Base-by-base conservation (phyloP, 1,140 invertebrate genomes). In the Leptinotarsa undecemlineata region DNA sequence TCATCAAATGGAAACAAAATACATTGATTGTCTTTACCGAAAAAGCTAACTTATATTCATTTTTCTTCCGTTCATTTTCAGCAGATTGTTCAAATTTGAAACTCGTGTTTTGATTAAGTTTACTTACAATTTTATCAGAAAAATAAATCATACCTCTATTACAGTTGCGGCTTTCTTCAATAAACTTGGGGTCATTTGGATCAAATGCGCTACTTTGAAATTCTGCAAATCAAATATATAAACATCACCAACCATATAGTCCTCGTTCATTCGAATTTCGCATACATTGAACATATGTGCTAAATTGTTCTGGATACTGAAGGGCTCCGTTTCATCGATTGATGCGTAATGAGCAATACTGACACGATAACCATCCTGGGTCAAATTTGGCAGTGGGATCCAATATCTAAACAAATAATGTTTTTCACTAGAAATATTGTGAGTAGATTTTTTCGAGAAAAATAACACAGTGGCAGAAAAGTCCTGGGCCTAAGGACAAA, bases 251-350 rank as follows among this genome's bases (percentile, higher is more conserved):
- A 75, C 23, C 14, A 51, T 23, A 21, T 74, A 42, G 47, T 79
- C 78, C 47, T 79, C 78, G 13, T 74, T 74, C 20, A 79, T 20
- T 70, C 78, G 51, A 20, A 79, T 72, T 71, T 78, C 76, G 8
- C 71, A 64, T 48, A 79, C 20, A 48, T 79, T 79, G 61, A 74
- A 79, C 0, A 72, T 42, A 42, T 74, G 74, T 13, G 76, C 72
- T 47, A 78, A 67, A 67, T 63, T 76, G 48, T 74, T 71, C 13
- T 62, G 26, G 4, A 71, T 20, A 33, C 76, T 47, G 19, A 78
- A 79, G 23, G 69, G 72, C 23, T 77, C 75, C 1, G 69, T 57
- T 63, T 79, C 48, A 2, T 60, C 3, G 0, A 8, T 11, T 33
- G 33, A 33, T 23, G 42, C 66, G 8, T 75, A 26, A 73, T 79